phyloP scores from a whole-genome alignment of 2,888 invertebrate genomes.

The Thera britannica region DNA sequence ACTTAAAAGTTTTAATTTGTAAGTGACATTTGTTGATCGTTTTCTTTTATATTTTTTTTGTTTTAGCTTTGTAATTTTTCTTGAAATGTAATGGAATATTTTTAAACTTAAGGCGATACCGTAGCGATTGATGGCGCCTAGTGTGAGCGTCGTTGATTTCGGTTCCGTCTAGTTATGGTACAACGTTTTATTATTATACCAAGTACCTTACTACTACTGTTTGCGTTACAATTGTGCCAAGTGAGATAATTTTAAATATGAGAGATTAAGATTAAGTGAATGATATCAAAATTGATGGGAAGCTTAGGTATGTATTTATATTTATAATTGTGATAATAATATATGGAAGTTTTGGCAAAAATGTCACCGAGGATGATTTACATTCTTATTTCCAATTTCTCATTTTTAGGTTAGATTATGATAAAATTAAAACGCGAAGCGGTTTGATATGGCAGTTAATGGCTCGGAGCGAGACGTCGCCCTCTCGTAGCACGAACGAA shows the following conservation, averaged over 20 bases:
- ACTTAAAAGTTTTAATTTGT: constrained; percentile 81
- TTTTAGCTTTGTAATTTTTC: constrained; percentile 81
- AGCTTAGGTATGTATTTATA: constrained; percentile 76
- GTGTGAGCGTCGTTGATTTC: constrained; percentile 63
- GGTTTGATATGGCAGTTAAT: constrained; percentile 17
- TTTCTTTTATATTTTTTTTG: constrained; percentile 78
- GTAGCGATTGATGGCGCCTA: constrained; percentile 66
- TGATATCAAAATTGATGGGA: constrained; percentile 81
- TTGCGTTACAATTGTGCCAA: constrained; percentile 83
- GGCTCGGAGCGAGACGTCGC: neutral
- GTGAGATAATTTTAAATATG: constrained; percentile 80
- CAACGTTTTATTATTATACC: constrained; percentile 65
- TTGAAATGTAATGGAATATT: constrained; percentile 63
- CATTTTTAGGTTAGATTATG: constrained; percentile 66
- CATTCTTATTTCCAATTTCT: constrained; percentile 68
- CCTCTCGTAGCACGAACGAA: constrained; percentile 28
- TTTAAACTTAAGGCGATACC: constrained; percentile 64
- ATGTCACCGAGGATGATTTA: constrained; percentile 63
- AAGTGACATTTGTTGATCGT: constrained; percentile 83
- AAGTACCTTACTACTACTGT: constrained; percentile 62
- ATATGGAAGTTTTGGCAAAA: constrained; percentile 82
- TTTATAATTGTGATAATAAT: constrained; percentile 82
- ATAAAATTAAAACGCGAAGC: constrained; percentile 46
- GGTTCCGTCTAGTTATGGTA: constrained; percentile 58
- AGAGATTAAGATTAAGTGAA: constrained; percentile 83